Conservation (phyloP, 2,888 invertebrate species). For the Amorpha juglandis region DNA sequence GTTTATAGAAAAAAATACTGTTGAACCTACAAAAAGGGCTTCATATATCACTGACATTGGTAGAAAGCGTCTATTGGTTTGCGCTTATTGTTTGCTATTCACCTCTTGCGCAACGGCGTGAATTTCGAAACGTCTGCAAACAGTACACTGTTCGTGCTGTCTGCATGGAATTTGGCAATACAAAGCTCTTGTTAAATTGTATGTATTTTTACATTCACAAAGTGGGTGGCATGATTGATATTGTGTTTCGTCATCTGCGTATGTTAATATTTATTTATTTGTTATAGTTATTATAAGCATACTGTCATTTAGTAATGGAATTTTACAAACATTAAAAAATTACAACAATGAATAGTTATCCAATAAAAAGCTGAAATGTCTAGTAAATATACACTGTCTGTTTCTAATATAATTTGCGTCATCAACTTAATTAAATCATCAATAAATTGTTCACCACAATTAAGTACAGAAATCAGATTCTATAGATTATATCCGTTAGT, state of each 20-base stretch:
- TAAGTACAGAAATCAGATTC: background rate
- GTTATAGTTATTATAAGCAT: no score
- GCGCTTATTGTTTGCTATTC: constrained; percentile 11
- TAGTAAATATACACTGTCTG: no score
- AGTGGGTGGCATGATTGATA: background rate
- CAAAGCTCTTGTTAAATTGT: constrained; percentile 9
- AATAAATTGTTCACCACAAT: background rate
- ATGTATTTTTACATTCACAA: background rate
- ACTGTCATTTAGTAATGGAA: no score
- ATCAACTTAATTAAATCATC: background rate
- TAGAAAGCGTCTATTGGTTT: constrained; percentile 9
- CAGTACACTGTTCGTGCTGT: constrained; percentile 23
- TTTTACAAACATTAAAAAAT: no score
- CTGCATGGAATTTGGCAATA: constrained; percentile 20
- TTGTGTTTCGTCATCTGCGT: background rate
- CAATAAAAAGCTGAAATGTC: no score
- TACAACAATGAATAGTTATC: no score
- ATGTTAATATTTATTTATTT: no score
- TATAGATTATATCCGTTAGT: background rate
- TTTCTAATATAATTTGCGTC: background rate
- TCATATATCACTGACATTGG: background rate
- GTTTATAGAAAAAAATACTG: background rate
- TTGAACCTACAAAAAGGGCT: background rate
- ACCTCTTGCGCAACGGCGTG: constrained; percentile 21
- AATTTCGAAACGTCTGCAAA: constrained; percentile 25